phyloP scores from a whole-genome alignment of 2,113 vertebrate genomes.

The Anarrhichthys ocellatus region DNA sequence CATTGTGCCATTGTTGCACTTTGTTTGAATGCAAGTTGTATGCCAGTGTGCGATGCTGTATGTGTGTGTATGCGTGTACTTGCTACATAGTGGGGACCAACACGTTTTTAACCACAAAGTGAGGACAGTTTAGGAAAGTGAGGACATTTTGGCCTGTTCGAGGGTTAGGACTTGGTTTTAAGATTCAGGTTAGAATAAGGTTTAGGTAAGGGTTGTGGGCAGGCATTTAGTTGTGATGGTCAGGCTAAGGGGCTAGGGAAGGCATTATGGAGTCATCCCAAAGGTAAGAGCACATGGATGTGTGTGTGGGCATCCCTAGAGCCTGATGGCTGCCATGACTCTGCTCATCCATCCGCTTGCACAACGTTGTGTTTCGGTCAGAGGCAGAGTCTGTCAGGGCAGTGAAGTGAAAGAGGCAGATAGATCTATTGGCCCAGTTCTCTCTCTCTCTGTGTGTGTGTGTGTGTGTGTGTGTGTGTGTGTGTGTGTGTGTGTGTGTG shows the following conservation, averaged over 20 bases:
- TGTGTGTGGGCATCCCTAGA: slow-evolving; percentile 8
- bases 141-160: background rate
- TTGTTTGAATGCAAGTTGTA: slow-evolving; percentile 3
- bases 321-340: slow-evolving; percentile 3
- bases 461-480: slow-evolving; percentile 7
- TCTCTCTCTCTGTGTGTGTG: background rate
- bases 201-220: background rate
- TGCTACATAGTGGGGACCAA: background rate
- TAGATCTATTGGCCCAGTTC: slow-evolving; percentile 9
- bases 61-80: background rate
- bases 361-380: slow-evolving; percentile 18
- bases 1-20: slow-evolving; percentile 10
- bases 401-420: slow-evolving; percentile 57
- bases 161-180: background rate
- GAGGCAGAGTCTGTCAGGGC: slow-evolving; percentile 13
- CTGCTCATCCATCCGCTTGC: slow-evolving; percentile 34
- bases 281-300: background rate
- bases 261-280: background rate
- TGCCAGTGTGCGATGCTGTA: slow-evolving; percentile 18
- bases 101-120: background rate
- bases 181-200: background rate
- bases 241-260: too few relatives aligned
- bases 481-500: slow-evolving; percentile 6
- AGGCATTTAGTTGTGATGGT: too few relatives aligned
- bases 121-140: background rate